Evolutionary conservation across 2,888 invertebrate species (phyloP), one percentile per base, ranked within the genome.

Genomic region (Boloria selene): DNA sequence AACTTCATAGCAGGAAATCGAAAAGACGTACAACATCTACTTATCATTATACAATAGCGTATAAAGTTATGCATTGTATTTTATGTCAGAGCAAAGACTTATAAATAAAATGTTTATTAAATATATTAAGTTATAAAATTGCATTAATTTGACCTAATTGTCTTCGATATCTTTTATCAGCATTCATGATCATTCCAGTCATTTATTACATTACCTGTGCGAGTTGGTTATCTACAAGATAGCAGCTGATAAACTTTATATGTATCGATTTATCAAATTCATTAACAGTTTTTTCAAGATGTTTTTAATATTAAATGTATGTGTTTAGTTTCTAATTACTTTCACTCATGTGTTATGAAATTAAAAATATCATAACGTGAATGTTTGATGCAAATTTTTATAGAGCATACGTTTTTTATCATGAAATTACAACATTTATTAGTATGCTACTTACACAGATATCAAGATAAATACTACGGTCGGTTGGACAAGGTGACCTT

Each of bases 401-500:
- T 31, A 5, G 31, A 31, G 31, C 6, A 5, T 31, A 31, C 42
- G 31, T 45, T 18, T 53, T 4, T 61, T 61, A 56, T 51, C 52
- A 63, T 64, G 22, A 62, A 59, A 38, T 47, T 67, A 64, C 62
- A 42, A 61, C 68, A 69, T 68, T 70, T 18, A 74, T 70, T 79
- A 65, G 62, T 45, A 31, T 18, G 38, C 6, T 77, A 58, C 64
- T 72, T 71, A 74, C 73, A 73, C 72, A 74, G 74, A 71, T 73
- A 77, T 76, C 74, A 79, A 82, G 75, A 82, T 78, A 80, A 71
- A 80, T 73, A 74, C 78, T 77, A 73, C 74, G 81, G 75, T 77
- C 69, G 79, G 79, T 80, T 84, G 84, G 85, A 85, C 88, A 90
- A 90, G 89, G 89, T 90, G 89, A 89, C 90, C 89, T 87, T 86